Conservation (phyloP, 1,140 invertebrate genomes). For the Atta texana region DNA sequence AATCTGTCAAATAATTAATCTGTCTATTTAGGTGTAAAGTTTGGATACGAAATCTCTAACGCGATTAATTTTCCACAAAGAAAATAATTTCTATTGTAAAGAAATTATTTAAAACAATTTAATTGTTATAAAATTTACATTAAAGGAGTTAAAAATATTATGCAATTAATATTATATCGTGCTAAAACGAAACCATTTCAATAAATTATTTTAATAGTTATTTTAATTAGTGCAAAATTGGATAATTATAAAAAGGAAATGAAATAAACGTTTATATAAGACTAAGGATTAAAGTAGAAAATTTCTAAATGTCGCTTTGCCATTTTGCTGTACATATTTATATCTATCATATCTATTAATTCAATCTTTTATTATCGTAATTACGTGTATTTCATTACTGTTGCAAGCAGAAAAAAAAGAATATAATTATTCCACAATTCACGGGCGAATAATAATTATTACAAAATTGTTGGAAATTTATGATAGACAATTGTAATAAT, state of each 20-base stretch:
- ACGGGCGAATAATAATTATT: background rate
- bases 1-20: background rate
- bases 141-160: background rate
- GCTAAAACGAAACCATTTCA: background rate
- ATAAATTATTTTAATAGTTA: background rate
- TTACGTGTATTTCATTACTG: constrained; percentile 16
- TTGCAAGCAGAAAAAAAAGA: background rate
- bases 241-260: constrained; percentile 10
- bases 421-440: background rate
- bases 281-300: background rate
- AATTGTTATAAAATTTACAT: background rate
- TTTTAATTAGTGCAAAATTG: background rate
- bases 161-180: background rate
- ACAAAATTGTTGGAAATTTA: background rate
- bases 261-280: background rate
- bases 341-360: background rate
- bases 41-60: background rate
- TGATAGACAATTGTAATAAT: background rate
- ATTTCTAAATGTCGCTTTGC: background rate
- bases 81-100: background rate
- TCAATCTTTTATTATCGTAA: constrained; percentile 4
- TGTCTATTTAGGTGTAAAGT: background rate
- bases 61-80: background rate
- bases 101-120: background rate
- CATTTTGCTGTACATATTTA: background rate